Evolutionary conservation across 1,140 invertebrate species (phyloP), one percentile per base, ranked within the genome.

Genomic region (Lasioglossum baleicum): DNA sequence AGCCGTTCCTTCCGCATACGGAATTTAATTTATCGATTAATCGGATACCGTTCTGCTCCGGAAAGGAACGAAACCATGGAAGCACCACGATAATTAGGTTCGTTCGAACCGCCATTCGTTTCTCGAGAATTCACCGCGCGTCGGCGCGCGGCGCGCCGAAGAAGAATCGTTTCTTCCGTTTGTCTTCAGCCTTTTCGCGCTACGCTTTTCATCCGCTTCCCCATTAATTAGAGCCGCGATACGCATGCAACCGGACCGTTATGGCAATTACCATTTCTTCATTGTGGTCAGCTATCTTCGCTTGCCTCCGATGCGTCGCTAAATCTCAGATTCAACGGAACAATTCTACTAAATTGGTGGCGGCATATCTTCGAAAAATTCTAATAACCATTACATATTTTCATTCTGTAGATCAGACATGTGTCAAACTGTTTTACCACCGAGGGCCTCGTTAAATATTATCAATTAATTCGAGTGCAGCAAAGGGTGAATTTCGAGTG

Each of bases 11-110:
- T 79, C 76, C 76, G 61, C 61, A 22, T 31, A 40, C 40, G 61
- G 69, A 65, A 72, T 72, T 73, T 79, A 65, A 73, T 72, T 79
- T 73, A 79, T 77, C 75, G 75, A 77, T 77, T 77, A 79, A 73
- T 73, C 68, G 76, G 48, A 73, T 79, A 65, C 70, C 76, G 76
- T 79, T 73, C 76, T 65, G 76, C 69, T 79, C 69, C 76, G 76
- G 58, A 71, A 79, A 73, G 76, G 70, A 79, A 79, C 69, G 76
- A 65, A 79, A 73, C 76, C 76, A 56, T 44, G 51, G 61, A 65
- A 48, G 31, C 44, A 42, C 35, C 15, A 17, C 40, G 69, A 72
- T 79, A 73, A 79, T 79, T 79, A 56, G 70, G 60, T 72, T 73
- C 65, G 72, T 73, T 79, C 63, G 70, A 73, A 73, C 22, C 48